phyloP scores from a whole-genome alignment of 2,113 vertebrate genomes.

The Dryoscopus gambensis region DNA sequence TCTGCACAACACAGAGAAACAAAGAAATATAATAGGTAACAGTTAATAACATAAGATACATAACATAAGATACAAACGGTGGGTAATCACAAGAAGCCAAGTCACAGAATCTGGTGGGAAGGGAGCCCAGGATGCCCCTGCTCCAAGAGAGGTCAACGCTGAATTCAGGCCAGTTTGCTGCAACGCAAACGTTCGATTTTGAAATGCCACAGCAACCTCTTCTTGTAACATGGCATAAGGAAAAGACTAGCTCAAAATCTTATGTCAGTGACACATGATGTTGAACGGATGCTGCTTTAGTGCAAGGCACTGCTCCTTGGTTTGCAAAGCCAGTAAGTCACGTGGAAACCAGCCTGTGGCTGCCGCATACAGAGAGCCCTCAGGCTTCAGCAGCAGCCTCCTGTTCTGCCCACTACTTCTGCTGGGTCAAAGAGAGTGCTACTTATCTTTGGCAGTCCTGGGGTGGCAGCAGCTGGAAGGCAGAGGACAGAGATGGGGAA shows the following conservation, averaged over 20 bases:
- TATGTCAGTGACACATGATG: not conserved
- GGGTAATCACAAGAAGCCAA: not conserved
- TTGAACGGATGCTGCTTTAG: not conserved
- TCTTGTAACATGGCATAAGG: not conserved
- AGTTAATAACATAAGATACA: not conserved
- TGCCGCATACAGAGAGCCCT: not conserved
- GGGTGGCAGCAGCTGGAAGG: not conserved
- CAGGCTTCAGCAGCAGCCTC: not conserved
- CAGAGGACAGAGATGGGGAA: not conserved
- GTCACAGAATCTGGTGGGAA: not conserved
- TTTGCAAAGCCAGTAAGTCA: not conserved
- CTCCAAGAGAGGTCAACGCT: rapidly evolving
- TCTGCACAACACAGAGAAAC: not conserved
- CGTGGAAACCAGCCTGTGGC: rapidly evolving
- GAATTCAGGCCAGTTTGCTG: not conserved
- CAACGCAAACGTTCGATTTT: not conserved
- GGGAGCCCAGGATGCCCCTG: not conserved
- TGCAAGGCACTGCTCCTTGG: not conserved
- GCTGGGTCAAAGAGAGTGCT: not conserved
- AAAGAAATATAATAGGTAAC: not conserved
- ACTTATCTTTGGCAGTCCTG: not conserved
- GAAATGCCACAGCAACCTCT: not conserved
- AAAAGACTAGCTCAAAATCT: not conserved
- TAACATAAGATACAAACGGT: not conserved
- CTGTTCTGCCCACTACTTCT: not conserved